A percentile compares a stretch with the other conserved stretches of the same genome.
Conservation (phyloP, 2,888 invertebrate species). For the Amphiduros pacificus region DNA sequence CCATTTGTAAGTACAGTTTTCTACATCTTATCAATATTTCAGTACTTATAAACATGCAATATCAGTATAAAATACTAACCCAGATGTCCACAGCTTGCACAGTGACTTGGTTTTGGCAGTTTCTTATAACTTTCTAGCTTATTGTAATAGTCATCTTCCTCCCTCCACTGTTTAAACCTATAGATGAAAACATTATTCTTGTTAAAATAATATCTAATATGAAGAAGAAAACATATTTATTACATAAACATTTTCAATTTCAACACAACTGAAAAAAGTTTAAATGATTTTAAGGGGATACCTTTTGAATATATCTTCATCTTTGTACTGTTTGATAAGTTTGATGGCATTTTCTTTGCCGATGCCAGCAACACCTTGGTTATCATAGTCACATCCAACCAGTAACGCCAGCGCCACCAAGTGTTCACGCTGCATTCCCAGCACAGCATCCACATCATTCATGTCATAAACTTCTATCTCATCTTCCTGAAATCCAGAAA, state of each 20-base stretch:
- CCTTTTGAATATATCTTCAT: not conserved
- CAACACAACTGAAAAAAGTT: too few relatives aligned
- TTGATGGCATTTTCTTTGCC: not conserved
- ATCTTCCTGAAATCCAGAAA: too few relatives aligned
- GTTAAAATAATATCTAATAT: too few relatives aligned
- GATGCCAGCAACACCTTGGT: not conserved
- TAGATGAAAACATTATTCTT: too few relatives aligned
- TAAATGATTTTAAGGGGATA: not conserved
- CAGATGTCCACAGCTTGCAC: not conserved
- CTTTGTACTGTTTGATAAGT: not conserved
- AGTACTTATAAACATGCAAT: too few relatives aligned
- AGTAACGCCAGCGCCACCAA: constrained; percentile 79
- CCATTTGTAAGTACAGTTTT: too few relatives aligned
- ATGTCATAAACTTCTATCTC: constrained; percentile 66
- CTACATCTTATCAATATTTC: too few relatives aligned
- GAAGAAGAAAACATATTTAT: too few relatives aligned
- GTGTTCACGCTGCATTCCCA: constrained; percentile 78
- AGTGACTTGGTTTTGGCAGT: not conserved
- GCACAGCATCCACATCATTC: constrained; percentile 65
- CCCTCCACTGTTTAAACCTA: not conserved
- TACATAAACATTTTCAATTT: too few relatives aligned
- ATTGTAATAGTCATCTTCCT: not conserved
- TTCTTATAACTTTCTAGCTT: not conserved
- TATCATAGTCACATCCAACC: constrained; percentile 79
- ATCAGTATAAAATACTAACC: not conserved